Evolutionary conservation across 2,888 invertebrate species (phyloP).

Genomic region (Allophyes oxyacanthae): DNA sequence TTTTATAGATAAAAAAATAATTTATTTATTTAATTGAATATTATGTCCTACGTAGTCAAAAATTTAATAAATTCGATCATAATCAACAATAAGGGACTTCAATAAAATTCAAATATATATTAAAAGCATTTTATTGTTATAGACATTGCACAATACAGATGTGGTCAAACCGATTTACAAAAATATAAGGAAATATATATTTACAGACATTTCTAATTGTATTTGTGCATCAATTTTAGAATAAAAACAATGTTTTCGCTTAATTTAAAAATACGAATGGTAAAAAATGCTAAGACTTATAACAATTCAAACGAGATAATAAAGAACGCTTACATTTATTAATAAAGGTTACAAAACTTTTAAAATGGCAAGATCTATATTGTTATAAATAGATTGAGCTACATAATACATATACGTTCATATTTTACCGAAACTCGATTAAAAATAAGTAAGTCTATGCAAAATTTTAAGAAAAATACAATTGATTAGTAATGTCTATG

Average conservation of each 20-base stretch:
- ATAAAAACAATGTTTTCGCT: conserved; percentile 44
- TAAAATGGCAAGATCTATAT: conserved; percentile 55
- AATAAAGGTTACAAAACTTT: conserved; percentile 49
- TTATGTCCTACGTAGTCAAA: too few relatives aligned
- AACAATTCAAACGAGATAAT: conserved; percentile 38
- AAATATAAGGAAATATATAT: conserved; percentile 69
- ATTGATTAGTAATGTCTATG: conserved; percentile 35
- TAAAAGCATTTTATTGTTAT: conserved; percentile 72
- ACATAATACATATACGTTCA: conserved; percentile 52
- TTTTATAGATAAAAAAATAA: too few relatives aligned
- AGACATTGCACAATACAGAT: conserved; percentile 66
- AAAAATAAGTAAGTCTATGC: conserved; percentile 23
- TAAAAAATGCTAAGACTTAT: conserved; percentile 52
- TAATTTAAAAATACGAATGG: conserved; percentile 49
- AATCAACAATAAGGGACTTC: too few relatives aligned
- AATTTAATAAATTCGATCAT: too few relatives aligned
- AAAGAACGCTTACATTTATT: conserved; percentile 41
- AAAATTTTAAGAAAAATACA: conserved; percentile 40
- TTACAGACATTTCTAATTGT: conserved; percentile 59
- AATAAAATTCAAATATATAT: conserved; percentile 39
- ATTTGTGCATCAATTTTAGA: conserved; percentile 67
- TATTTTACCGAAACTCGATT: conserved; percentile 34
- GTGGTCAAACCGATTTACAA: conserved; percentile 63
- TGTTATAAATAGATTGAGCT: conserved; percentile 54
- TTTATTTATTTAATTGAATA: too few relatives aligned